Base-by-base conservation (phyloP, 2,113 vertebrate genomes). In the Hippocampus guttulatus region DNA sequence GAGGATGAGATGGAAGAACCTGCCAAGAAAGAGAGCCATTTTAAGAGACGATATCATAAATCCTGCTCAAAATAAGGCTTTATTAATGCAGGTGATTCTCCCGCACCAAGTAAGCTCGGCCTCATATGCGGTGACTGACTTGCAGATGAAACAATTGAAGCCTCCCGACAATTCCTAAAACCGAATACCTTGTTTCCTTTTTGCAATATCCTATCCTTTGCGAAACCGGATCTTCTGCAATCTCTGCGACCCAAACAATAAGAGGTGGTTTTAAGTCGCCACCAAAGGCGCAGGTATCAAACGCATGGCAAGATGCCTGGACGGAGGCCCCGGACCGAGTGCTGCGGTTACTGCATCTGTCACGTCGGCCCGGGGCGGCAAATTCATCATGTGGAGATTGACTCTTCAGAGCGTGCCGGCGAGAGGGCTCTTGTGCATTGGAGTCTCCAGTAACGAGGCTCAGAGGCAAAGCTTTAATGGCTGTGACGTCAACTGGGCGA, bases 391-490 rank as follows among this genome's bases (percentile, higher is more conserved):
- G 75, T 71, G 79, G 71, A 83, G 79, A 87, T 88, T 75, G 82
- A 87, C 81, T 88, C 73, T 69, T 71, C 68, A 73, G 0, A 23
- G 11, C 12, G 23, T 12, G 25, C 21, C 52, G n/a, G 9, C 21
- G 9, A 8, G 10, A 18, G 38, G 67, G 69, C 75, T 81, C 81
- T 87, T 66, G 18, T 64, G 69, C 77, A 52, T 55, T 57, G 73
- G 71, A 80, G 77, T 71, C 55, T 79, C 64, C 72, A 74, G 73
- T 88, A 82, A 87, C 81, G 83, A 83, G 78, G 73, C 88, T 85
- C 84, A 76, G 80, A 87, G 84, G 81, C 83, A 78, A 69, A 2
- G 83, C 74, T 27, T 77, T 88, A 88, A 91, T 88, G 84, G 84
- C 81, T 54, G 63, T 89, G 88, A 86, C 82, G 81, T 90, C 88